Evolutionary conservation across 2,797 vertebrate species (phyloP).

Genomic region (Tragopan temminckii): DNA sequence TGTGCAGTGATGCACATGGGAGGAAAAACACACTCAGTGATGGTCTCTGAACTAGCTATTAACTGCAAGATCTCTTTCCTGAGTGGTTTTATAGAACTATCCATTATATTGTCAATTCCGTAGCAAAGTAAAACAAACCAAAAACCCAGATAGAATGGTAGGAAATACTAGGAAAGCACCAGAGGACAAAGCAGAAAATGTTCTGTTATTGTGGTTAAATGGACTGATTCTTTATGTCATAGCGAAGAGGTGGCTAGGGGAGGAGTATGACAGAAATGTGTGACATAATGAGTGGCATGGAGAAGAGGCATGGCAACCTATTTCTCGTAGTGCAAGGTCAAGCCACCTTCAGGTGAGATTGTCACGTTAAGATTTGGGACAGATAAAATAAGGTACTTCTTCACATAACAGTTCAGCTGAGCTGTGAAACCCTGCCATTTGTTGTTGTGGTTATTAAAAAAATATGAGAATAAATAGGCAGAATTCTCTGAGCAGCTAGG

Average conservation of each 20-base stretch:
- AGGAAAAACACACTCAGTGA: neutral
- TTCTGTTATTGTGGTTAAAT: neutral
- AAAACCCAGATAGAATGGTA: neutral
- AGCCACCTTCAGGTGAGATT: neutral
- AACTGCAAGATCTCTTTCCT: constrained; percentile 58
- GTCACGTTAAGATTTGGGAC: neutral
- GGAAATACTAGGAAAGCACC: neutral
- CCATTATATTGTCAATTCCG: constrained; percentile 51
- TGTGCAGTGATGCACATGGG: constrained; percentile 49
- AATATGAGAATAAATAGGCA: neutral
- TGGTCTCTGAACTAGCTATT: constrained; percentile 55
- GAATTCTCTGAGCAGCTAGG: neutral
- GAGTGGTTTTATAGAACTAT: constrained; percentile 56
- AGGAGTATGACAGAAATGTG: neutral
- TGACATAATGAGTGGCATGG: neutral
- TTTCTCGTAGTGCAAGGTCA: neutral
- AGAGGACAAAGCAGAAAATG: neutral
- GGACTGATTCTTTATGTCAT: neutral
- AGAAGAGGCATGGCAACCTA: neutral
- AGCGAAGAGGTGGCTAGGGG: neutral
- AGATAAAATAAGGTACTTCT: neutral
- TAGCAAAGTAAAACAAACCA: constrained; percentile 37
- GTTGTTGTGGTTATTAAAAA: accelerated
- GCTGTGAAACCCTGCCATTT: neutral
- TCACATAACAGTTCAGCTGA: neutral